Evolutionary conservation across 2,113 vertebrate species (phyloP).

Genomic region (Irena cyanogastra): DNA sequence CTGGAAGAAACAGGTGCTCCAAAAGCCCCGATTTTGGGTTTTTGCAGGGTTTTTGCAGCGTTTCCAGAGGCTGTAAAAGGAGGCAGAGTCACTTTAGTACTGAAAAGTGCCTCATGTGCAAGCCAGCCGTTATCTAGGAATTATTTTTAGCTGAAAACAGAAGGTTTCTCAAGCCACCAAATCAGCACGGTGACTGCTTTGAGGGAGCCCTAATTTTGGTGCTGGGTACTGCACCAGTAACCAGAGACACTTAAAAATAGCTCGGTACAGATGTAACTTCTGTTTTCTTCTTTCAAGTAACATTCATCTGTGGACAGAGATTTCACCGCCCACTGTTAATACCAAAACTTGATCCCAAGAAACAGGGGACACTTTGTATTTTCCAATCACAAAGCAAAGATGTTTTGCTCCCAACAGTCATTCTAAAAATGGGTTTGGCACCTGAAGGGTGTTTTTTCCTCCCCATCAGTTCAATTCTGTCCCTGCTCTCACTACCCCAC

Average conservation of each 20-base stretch:
- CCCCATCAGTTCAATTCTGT: not conserved
- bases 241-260: constrained; percentile 57
- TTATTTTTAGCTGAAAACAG: constrained; percentile 60
- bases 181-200: not conserved
- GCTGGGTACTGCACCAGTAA: not conserved
- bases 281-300: constrained; percentile 34
- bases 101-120: not conserved
- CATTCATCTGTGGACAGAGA: not conserved
- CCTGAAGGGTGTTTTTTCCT: not conserved
- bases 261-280: constrained; percentile 22
- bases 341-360: not conserved
- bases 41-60: not conserved
- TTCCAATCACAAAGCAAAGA: not conserved
- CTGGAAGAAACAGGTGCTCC: not conserved
- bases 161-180: constrained; percentile 46
- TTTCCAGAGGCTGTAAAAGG: not conserved
- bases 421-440: not conserved
- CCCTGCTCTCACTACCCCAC: not conserved
- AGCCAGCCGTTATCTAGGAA: constrained; percentile 42
- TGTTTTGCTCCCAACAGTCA: not conserved
- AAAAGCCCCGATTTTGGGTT: fast-evolving
- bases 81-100: not conserved
- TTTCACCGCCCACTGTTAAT: not conserved
- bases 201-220: constrained; percentile 44
- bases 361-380: not conserved